Conservation (phyloP, 2,113 vertebrate species). For the Hypanus sabinus region DNA sequence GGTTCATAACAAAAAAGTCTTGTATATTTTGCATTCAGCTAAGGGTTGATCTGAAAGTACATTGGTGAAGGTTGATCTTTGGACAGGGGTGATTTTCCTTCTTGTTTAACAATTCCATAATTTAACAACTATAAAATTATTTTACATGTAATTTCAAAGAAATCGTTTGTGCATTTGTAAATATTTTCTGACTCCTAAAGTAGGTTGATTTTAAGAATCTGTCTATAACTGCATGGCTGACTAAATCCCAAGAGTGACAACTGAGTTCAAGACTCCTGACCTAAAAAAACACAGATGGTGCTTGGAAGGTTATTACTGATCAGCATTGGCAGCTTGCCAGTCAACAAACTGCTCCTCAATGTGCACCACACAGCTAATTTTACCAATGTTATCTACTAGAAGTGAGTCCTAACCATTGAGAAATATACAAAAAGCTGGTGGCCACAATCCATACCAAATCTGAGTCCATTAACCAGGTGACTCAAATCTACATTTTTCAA, state of each 20-base stretch:
- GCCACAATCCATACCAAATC: neutral
- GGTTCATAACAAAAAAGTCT: neutral
- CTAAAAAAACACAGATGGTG: neutral
- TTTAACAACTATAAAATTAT: too few relatives aligned
- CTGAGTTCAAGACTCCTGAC: neutral
- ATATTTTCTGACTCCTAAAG: neutral
- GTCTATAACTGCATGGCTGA: neutral
- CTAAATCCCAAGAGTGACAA: neutral
- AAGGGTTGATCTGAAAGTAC: neutral
- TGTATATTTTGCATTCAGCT: neutral
- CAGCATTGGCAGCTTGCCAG: neutral
- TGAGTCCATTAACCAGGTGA: neutral
- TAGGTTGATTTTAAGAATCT: neutral
- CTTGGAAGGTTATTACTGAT: neutral
- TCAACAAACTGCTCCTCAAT: neutral
- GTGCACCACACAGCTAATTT: neutral
- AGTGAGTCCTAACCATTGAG: neutral
- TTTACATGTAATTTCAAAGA: neutral
- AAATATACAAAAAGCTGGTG: neutral
- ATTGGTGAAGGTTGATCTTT: neutral
- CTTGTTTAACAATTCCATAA: neutral
- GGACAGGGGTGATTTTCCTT: neutral
- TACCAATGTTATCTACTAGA: neutral
- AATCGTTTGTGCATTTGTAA: neutral
- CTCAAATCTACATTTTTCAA: neutral